Evolutionary conservation across 1,140 invertebrate genomes (phyloP).

Genomic region (Cheumatopsyche charites): DNA sequence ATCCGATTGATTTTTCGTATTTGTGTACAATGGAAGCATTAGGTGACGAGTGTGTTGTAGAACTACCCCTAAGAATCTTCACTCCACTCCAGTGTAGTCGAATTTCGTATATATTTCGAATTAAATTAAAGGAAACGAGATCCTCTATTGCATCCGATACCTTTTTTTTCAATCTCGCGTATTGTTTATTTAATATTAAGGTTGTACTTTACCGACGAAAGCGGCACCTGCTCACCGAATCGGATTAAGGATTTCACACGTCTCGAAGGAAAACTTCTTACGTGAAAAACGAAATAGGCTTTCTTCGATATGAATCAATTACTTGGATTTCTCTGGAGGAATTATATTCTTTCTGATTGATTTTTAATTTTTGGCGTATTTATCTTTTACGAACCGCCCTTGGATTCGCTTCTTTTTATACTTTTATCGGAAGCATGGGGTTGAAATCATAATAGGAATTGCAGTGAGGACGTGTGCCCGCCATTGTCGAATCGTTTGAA

Average conservation of each 20-base stretch:
- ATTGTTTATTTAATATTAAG: slow-evolving; percentile 27
- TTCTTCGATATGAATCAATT: slow-evolving; percentile 4
- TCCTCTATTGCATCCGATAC: slow-evolving; percentile 4
- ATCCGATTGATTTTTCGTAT: slow-evolving; percentile 9
- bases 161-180: slow-evolving; percentile 9
- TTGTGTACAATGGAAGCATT: slow-evolving; percentile 1
- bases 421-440: slow-evolving; percentile 42
- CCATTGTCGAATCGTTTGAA: slow-evolving; percentile 49
- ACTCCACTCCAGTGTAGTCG: not conserved
- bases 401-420: slow-evolving; percentile 31
- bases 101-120: not conserved
- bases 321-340: not conserved
- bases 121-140: not conserved
- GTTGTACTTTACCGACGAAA: slow-evolving; percentile 14
- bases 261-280: not conserved
- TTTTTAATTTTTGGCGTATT: slow-evolving; percentile 13
- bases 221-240: slow-evolving; percentile 13
- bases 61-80: slow-evolving; percentile 1
- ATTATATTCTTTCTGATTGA: not conserved
- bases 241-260: slow-evolving; percentile 24
- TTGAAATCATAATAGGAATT: slow-evolving; percentile 49
- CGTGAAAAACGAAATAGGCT: not conserved
- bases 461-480: slow-evolving; percentile 47
- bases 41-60: slow-evolving; percentile 13
- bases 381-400: slow-evolving; percentile 9